Evolutionary conservation across 2,888 invertebrate species (phyloP), one percentile per base, ranked within the genome.

Genomic region (Dynastes hyllus): DNA sequence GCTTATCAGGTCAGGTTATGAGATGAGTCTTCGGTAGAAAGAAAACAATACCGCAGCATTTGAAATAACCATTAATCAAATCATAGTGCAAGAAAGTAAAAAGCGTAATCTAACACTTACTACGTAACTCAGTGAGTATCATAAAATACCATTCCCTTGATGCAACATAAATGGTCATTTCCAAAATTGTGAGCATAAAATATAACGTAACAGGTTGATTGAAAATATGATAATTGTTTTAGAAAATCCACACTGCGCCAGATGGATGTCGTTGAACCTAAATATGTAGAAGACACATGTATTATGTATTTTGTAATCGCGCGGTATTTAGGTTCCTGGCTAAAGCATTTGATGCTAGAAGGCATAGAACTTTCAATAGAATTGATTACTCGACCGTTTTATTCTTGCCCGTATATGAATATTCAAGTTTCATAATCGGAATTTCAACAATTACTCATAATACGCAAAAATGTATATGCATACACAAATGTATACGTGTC

Each of bases 301-400:
- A 53, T 70, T 70, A 67, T 69, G 32, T 55, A 58, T 55, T 71
- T 71, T 71, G 71, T 71, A 71, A 55, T 71, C 53, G 22, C 22
- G 22, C 22, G 71, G 71, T 58, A 71, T 71, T 71, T 71, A 71
- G 58, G 71, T 71, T 71, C 55, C 71, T 71, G 16, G 71, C 58
- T 71, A 58, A 71, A 55, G 55, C 71, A 71, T 71, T 71, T 71
- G n/a, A 37, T 55, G 55, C 55, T 55, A n/a, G 16, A 53, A 37
- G 71, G 37, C 58, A 37, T 55, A 16, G 37, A 71, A 71, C 71
- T 71, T 71, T 71, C 71, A 55, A 71, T 71, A 71, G 55, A 58
- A 58, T 71, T 71, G 71, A 71, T 71, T 32, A 37, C 37, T 37
- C 32, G 55, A 37, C 8, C 53, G n/a, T 32, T 71, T 71, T 55